Base-by-base conservation (phyloP, 2,888 invertebrate species). In the Lasioglossum vierecki region DNA sequence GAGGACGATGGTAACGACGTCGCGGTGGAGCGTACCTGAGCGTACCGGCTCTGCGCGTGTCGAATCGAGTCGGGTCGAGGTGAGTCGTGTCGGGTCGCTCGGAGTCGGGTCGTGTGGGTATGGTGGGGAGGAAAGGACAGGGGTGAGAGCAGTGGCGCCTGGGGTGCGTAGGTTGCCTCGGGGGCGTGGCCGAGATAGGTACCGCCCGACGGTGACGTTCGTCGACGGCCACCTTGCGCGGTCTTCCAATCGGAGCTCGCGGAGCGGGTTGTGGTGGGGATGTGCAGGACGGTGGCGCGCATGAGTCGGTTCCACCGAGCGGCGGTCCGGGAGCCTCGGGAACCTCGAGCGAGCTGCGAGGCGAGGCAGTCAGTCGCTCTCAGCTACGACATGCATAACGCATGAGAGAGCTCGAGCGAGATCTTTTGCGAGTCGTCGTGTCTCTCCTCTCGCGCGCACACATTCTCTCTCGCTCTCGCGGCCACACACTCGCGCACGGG, bases 371-470 rank as follows among this genome's bases (percentile, higher is more conserved):
- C 94, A 95, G 95, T 96, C 95, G 96, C 96, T 96, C 95, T 95
- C 96, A 95, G 94, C 94, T 94, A 95, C 95, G 95, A 95, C 96
- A 96, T 96, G 96, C 96, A 96, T 96, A 96, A 96, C 96, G 96
- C 96, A 96, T 96, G 96, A 96, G 95, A 95, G 95, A 91, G 90
- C 90, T 94, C 90, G 93, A 93, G 92, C 92, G 92, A 94, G 92
- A 92, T 92, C 92, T 93, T 91, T 91, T 90, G 77, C 84, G 88
- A 83, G 86, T 11, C 77, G 63, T 63, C 85, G 83, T 60, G 83
- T 87, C 84, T 87, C 83, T 88, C 84, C 88, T 72, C 82, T 74
- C 80, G 73, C 86, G 79, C 82, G 77, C 86, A 57, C 80, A n/a
- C 72, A 35, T 60, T 70, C 68, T 79, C 76, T 79, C 84, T 22